Evolutionary conservation across 1,140 invertebrate genomes (phyloP).

Genomic region (Drosophila saltans): DNA sequence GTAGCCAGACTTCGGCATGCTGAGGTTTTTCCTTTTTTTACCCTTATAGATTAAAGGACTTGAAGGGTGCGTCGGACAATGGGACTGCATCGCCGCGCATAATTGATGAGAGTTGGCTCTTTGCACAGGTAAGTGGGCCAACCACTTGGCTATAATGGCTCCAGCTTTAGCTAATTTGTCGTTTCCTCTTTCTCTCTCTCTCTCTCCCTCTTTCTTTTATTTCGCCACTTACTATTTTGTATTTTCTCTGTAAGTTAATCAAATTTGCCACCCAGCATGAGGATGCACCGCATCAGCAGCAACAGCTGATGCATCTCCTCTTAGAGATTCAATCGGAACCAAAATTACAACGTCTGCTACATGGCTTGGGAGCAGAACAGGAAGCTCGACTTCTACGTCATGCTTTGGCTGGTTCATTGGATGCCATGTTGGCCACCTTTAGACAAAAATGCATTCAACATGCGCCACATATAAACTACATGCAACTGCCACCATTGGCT

Average conservation of each 20-base stretch:
- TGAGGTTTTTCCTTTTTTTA: constrained; percentile 50
- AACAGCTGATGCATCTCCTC: constrained; percentile 67
- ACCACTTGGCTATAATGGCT: constrained; percentile 47
- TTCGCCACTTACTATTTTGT: neutral
- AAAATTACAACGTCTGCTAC: constrained; percentile 71
- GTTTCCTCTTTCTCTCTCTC: constrained; percentile 18
- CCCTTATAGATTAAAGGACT: constrained; percentile 62
- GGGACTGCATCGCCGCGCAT: constrained; percentile 64
- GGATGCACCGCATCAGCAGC: constrained; percentile 69
- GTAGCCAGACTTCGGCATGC: constrained; percentile 30
- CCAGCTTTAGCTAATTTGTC: constrained; percentile 57
- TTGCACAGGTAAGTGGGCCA: constrained; percentile 74
- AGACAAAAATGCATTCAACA: constrained; percentile 80
- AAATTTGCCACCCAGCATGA: constrained; percentile 76
- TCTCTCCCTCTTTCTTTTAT: neutral
- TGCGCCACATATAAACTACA: constrained; percentile 82
- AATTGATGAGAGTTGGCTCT: constrained; percentile 82
- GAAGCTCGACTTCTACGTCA: constrained; percentile 65
- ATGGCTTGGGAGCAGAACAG: constrained; percentile 57
- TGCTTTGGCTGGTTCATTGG: constrained; percentile 61
- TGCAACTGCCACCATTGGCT: constrained; percentile 75
- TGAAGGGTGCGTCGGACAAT: constrained; percentile 63
- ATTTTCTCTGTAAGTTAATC: constrained; percentile 63
- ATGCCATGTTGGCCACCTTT: constrained; percentile 68
- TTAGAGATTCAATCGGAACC: constrained; percentile 79